Base-by-base conservation (phyloP, 1,140 invertebrate species). In the Camponotus floridanus region DNA sequence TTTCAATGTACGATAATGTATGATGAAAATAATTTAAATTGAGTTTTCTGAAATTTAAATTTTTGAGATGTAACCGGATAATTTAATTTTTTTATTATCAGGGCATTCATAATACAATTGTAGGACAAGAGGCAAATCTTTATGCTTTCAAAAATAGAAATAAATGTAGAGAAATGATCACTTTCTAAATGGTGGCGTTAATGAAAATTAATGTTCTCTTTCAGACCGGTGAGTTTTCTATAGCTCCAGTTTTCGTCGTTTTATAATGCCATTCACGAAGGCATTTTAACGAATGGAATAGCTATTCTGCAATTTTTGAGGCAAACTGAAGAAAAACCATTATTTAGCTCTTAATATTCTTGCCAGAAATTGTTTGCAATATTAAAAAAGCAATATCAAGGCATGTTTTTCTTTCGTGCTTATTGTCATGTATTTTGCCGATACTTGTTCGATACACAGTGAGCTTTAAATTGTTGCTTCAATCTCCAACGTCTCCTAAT, bases 401-500 rank as follows among this genome's bases (percentile, higher is more conserved):
- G 13, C 26, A 36, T 76, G n/a, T 64, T 76, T 57, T 59, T 83
- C 31, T 73, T 61, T 84, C 26, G 48, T 21, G 61, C 15, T 76
- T 64, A 61, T 1, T 42, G 26, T 42, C 7, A 2, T 4, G 31
- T 55, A 39, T 74, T 84, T 84, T 48, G 15, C 59, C 3, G 36
- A 70, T 68, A 55, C 13, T 70, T 15, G 48, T 55, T 55, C 21
- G 21, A 21, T 42, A 57, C 13, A 26, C 21, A 57, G 65, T 26
- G 31, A 1, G 31, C 36, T 80, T 68, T 31, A 39, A 80, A 59
- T 45, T 70, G 21, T 33, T 68, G 15, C 13, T n/a, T 68, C n/a
- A 26, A 64, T 67, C 9, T 39, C 33, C 39, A 62, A 45, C 70
- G 55, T 45, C 48, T 79, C 57, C 79, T 92, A 87, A 91, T 92